Base-by-base conservation (phyloP, 2,113 vertebrate genomes). In the Aptenodytes patagonicus region DNA sequence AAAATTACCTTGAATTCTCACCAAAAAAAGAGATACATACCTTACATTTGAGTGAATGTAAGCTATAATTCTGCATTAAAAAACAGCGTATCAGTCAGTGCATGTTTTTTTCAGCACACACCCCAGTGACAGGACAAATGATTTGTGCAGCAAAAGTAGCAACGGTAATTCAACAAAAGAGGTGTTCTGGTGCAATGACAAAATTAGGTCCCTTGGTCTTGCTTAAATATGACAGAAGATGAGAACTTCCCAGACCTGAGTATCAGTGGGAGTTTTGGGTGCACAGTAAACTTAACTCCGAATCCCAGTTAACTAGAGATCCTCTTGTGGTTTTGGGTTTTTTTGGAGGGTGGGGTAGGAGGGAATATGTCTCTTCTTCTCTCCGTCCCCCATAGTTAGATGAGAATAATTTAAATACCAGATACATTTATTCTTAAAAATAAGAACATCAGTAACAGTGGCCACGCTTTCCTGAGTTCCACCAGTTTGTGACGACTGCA, bases 341-440 rank as follows among this genome's bases (percentile, higher is more conserved):
- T 47, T 71, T 61, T 52, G 18, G 15, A 71, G 13, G 14, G n/a
- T 64, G 15, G 1, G 11, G 15, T 34, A 71, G 22, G 5, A 42
- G 15, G 6, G 9, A 70, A 29, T 34, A 40, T 12, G 11, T 40
- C 31, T 70, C 11, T 28, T 54, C 62, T 77, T 83, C 26, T 58
- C 17, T 36, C 34, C 1, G 0, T 6, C 3, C 2, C 3, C 8
- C 20, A 3, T 4, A 46, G 28, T 34, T 65, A 88, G 7, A 4
- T 47, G 47, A 69, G 25, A 89, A 54, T 38, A 91, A 49, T 13
- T 19, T 31, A 77, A 69, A 4, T 42, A 68, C 9, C 38, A 55
- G 51, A 54, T 19, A 55, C 17, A 26, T 29, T 79, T 55, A 28
- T 46, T 68, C 42, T 65, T 79, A 69, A 91, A 87, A 95, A 72